Percentiles rank a stretch among this genome's conserved stretches.
Conservation (phyloP, 2,797 vertebrate genomes). For the Delichon dasypus region DNA sequence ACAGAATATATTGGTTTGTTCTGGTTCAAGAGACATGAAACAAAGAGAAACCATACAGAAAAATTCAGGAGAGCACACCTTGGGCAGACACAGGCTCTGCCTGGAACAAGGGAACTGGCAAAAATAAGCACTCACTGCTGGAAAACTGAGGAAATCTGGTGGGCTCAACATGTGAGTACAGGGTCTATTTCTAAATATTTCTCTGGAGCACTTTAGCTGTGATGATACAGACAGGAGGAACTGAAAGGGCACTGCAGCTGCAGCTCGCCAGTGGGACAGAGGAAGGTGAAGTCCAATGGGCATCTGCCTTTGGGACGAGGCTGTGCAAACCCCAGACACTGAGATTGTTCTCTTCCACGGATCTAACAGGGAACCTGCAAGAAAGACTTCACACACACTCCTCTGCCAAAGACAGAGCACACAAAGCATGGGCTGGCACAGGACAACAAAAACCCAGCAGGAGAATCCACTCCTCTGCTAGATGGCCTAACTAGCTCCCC, state of each 20-base stretch:
- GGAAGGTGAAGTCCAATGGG: not conserved
- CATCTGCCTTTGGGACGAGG: not conserved
- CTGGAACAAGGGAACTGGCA: not conserved
- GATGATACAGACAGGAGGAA: not conserved
- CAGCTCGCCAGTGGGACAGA: not conserved
- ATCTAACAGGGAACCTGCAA: not conserved
- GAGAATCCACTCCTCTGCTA: not conserved
- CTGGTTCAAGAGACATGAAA: not conserved
- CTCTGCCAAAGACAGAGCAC: not conserved
- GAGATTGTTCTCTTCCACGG: rapidly evolving
- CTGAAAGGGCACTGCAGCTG: not conserved
- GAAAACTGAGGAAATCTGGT: not conserved
- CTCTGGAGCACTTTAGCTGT: not conserved
- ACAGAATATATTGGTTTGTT: not conserved
- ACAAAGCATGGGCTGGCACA: not conserved
- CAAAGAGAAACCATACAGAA: not conserved
- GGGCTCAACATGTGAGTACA: not conserved
- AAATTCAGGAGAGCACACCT: not conserved
- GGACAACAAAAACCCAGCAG: not conserved
- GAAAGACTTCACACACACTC: not conserved
- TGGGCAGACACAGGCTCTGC: not conserved
- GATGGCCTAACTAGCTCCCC: not conserved
- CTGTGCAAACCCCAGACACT: not conserved
- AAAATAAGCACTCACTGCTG: not conserved
- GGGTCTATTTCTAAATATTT: not conserved